phyloP scores from a whole-genome alignment of 2,888 invertebrate species.

The Unio delphinus region DNA sequence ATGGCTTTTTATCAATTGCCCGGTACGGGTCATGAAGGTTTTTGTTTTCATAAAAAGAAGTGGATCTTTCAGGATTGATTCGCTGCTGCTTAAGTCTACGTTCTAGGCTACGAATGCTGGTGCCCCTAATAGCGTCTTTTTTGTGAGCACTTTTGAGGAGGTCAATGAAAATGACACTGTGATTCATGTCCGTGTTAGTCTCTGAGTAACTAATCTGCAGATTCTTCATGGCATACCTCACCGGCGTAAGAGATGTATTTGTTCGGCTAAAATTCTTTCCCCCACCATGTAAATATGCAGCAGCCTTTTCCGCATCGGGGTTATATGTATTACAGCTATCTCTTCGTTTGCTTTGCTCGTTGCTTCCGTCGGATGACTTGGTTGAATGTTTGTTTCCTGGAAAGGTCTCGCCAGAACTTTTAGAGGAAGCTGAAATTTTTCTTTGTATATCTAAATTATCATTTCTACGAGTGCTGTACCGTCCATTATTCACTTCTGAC shows the following conservation, averaged over 20 bases:
- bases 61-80: conserved; percentile 37
- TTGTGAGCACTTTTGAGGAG: conserved; percentile 46
- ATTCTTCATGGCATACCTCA: conserved; percentile 40
- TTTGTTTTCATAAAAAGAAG: conserved; percentile 43
- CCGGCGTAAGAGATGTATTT: conserved; percentile 39
- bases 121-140: conserved; percentile 11
- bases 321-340: conserved; percentile 36
- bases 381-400: not conserved
- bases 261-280: conserved; percentile 45
- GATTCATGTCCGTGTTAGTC: conserved; percentile 51
- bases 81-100: conserved; percentile 40
- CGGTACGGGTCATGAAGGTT: conserved; percentile 34
- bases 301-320: conserved; percentile 47
- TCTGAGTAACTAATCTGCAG: conserved; percentile 53
- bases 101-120: conserved; percentile 5
- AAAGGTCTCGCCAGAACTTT: not conserved
- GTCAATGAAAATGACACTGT: conserved; percentile 50
- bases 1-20: conserved; percentile 22
- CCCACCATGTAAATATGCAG: conserved; percentile 40
- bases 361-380: not conserved
- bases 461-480: no score
- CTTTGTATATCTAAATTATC: no score
- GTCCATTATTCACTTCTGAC: no score
- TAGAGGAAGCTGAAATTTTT: no score
- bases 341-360: conserved; percentile 6